A percentile compares a stretch with the other conserved stretches of the same genome.
phyloP scores from a whole-genome alignment of 2,888 invertebrate genomes.

The Sepioteuthis lessoniana region DNA sequence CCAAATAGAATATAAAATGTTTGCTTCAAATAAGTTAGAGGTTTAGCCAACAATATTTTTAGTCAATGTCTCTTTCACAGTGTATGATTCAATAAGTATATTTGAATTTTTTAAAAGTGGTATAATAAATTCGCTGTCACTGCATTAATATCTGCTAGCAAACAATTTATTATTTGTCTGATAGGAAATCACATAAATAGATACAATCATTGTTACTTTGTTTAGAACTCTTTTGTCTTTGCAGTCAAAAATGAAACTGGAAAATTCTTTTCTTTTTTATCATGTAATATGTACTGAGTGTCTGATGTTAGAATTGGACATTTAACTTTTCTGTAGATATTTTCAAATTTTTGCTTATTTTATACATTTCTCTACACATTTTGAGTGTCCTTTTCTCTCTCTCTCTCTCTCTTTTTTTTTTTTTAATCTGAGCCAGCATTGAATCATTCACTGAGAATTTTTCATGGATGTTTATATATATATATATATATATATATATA shows the following conservation, averaged over 20 bases:
- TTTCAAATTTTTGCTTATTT: background rate
- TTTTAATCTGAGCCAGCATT: constrained; percentile 16
- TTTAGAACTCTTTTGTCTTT: background rate
- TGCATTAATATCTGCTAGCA: constrained; percentile 2
- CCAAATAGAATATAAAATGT: background rate
- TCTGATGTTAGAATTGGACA: background rate
- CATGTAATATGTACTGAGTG: background rate
- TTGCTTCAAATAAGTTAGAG: background rate
- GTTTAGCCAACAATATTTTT: background rate
- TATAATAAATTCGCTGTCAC: background rate
- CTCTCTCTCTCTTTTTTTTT: too few species aligned
- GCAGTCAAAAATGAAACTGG: background rate
- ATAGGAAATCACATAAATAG: background rate
- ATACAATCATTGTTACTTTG: background rate
- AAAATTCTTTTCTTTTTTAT: background rate
- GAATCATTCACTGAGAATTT: constrained; percentile 14
- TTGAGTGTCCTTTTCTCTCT: background rate
- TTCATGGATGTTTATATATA: too few species aligned
- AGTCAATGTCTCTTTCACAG: constrained; percentile 33
- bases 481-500: too few species aligned
- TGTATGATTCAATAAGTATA: background rate
- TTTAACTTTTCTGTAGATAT: background rate
- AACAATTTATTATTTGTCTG: constrained; percentile 33
- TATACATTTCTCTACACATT: background rate
- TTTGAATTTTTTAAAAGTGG: background rate